Conservation (phyloP, 2,888 invertebrate genomes). For the Acrocyrtus sp. region DNA sequence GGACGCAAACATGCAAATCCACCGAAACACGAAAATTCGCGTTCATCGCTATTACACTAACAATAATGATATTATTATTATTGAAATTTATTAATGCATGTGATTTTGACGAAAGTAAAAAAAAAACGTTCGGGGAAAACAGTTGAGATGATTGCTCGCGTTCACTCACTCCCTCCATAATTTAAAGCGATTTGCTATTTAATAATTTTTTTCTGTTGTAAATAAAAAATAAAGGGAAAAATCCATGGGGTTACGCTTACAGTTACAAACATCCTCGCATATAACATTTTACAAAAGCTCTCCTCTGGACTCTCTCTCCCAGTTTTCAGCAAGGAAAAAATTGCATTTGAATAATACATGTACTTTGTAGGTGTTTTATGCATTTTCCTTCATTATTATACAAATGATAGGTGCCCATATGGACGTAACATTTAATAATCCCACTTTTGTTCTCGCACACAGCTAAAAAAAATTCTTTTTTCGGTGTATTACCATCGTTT, state of each 20-base stretch:
- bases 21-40: conserved; percentile 17
- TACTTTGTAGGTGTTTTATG: background rate
- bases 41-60: background rate
- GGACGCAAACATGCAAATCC: background rate
- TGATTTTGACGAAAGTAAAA: background rate
- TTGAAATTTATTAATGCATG: background rate
- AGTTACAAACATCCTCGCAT: too few relatives aligned
- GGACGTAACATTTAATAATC: background rate
- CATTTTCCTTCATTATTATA: background rate
- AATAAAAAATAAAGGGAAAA: too few relatives aligned
- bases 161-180: background rate
- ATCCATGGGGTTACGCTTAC: too few relatives aligned
- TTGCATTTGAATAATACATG: background rate
- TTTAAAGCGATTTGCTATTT: background rate
- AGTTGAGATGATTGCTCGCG: background rate
- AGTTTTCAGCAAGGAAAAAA: background rate
- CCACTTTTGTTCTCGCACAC: too few relatives aligned
- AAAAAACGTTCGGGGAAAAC: too few relatives aligned
- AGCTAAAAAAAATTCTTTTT: too few relatives aligned
- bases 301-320: too few relatives aligned
- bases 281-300: too few relatives aligned
- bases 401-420: background rate
- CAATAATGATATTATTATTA: background rate
- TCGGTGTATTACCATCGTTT: too few relatives aligned
- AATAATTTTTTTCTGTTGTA: background rate